Evolutionary conservation across 2,888 invertebrate species (phyloP).

Genomic region (Xylota segnis): DNA sequence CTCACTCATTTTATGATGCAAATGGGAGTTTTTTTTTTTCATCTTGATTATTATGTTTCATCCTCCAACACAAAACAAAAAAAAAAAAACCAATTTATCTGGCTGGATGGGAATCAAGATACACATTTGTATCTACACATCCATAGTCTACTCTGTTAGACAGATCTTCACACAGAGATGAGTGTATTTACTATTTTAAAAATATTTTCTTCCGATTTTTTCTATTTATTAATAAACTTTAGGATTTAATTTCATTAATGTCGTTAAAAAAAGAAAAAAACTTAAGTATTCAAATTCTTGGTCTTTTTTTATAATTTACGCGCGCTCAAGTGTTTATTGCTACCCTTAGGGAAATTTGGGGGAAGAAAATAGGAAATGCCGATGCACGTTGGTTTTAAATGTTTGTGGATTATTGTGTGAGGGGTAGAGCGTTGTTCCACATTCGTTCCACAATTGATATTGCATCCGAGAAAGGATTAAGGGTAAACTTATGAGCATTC

Average conservation of each 20-base stretch:
- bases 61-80: not conserved
- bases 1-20: not conserved
- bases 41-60: conserved; percentile 2
- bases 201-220: conserved; percentile 14
- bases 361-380: no score
- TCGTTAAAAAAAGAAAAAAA: not conserved
- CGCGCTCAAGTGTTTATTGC: no score
- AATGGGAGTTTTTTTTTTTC: not conserved
- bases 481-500: no score
- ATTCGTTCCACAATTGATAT: no score
- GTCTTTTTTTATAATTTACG: no score
- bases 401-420: no score
- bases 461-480: no score
- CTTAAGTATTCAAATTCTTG: not conserved
- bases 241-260: conserved; percentile 33
- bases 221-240: conserved; percentile 37
- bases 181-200: conserved; percentile 27
- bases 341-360: no score
- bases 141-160: not conserved
- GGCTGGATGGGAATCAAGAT: not conserved
- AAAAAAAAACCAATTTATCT: not conserved
- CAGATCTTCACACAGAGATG: not conserved
- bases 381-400: no score
- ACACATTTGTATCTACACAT: not conserved
- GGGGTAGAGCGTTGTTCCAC: no score